Base-by-base conservation (phyloP, 2,113 vertebrate species). In the Pantherophis guttatus region DNA sequence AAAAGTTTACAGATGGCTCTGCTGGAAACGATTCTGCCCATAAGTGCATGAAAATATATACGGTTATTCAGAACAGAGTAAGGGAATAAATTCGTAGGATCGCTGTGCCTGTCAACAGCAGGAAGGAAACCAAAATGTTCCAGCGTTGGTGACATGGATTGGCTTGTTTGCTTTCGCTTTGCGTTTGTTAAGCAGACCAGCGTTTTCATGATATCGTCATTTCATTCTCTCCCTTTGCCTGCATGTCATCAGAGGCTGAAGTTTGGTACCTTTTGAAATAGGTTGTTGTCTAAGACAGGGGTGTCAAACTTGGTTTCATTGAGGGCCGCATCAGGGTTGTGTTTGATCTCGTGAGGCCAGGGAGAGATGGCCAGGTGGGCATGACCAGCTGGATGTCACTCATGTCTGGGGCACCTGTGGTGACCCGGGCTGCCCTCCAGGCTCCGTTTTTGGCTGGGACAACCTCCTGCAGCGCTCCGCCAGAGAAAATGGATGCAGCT, bases 1-100 rank as follows among this genome's bases (percentile, higher is more conserved):
- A 93, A 95, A 91, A 13, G 6, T 15, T 91, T 93, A 86, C 55
- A 65, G 50, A 50, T n/a, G 58, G 54, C n/a, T 55, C 44, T 15
- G 21, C 50, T 8, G 8, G 70, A 65, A 70, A 70, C 0, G 87
- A 4, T 89, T 90, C 91, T 92, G 4, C 7, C 12, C 19, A 26
- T 0, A 0, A 0, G 1, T 0, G 0, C 1, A 59, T 33, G 70
- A 86, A 94, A 70, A 93, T 5, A 5, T 8, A 2, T 39, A 11
- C 8, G 33, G 8, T 70, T 91, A 21, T 86, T 88, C 39, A 44
- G 93, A 89, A 55, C 33, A 0, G 0, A 0, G 24, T 93, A 52
- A 81, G 9, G 55, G 44, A 65, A 65, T 48, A 54, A 9, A 59
- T 65, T 65, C 1, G 8, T 52, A 39, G 55, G 44, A 17, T n/a